A percentile compares a stretch with the other conserved stretches of the same genome.
These are phyloP conservation scores for Tyto alba DNA, from an alignment of 2,113 vertebrate genomes.

Conservation along the genomic window DNA sequence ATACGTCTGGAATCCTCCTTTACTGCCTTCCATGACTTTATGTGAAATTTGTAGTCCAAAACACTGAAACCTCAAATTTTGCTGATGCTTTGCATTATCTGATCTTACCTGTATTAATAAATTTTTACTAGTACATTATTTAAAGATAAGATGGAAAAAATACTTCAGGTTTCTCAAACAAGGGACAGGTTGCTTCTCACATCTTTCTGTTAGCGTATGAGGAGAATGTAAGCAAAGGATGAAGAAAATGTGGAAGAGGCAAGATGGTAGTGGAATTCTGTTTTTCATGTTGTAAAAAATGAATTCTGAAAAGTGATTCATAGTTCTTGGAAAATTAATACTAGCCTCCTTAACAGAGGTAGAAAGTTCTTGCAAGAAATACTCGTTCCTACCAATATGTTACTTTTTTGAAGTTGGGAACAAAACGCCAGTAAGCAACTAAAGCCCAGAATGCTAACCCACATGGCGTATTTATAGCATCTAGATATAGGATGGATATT, in stretches of 20 bases:
- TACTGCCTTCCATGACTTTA: neutral
- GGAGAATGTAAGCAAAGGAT: neutral
- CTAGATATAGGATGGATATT: neutral
- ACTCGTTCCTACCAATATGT: neutral
- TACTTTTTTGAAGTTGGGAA: neutral
- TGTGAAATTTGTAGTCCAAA: neutral
- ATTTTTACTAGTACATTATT: neutral
- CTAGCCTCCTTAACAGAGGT: neutral
- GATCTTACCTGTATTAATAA: neutral
- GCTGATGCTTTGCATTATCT: neutral
- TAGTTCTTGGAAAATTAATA: neutral
- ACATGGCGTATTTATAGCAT: neutral
- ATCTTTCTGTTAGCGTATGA: neutral
- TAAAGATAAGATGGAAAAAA: neutral
- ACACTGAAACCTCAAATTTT: neutral
- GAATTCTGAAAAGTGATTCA: neutral
- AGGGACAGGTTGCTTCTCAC: neutral
- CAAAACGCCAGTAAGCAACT: neutral
- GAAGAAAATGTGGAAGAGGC: neutral
- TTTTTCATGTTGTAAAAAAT: neutral
- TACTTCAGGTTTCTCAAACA: neutral
- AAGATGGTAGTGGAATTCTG: neutral
- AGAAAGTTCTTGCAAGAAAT: neutral
- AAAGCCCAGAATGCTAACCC: neutral
- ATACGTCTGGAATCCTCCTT: neutral